These are phyloP conservation scores for Tipula unca DNA, from an alignment of 2,888 invertebrate species.

Conservation along the genomic window DNA sequence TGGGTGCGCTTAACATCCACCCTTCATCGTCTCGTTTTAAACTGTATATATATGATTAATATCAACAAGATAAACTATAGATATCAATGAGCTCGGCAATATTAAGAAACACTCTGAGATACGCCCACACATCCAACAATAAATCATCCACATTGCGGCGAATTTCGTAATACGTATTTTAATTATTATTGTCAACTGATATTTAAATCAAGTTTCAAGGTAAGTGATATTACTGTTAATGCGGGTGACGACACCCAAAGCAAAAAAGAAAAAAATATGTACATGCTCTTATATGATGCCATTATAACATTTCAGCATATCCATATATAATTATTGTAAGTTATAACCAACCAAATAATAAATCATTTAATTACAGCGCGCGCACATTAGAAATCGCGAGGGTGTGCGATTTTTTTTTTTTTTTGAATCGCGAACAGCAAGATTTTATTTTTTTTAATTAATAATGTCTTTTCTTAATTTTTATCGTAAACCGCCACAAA, in stretches of 20 bases:
- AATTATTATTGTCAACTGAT: neutral
- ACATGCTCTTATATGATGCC: neutral
- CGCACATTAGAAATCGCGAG: neutral
- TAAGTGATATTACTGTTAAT: neutral
- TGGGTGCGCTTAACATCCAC: no score
- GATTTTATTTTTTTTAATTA: neutral
- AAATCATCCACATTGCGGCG: neutral
- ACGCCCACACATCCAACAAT: neutral
- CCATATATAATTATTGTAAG: neutral
- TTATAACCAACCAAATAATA: neutral
- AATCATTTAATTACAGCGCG: neutral
- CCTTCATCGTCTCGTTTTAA: no score
- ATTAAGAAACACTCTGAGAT: no score
- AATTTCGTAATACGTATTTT: neutral
- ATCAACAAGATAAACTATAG: no score
- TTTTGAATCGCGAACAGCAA: neutral
- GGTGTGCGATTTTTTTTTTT: neutral
- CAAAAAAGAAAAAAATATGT: neutral
- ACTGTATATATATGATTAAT: no score
- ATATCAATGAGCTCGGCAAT: no score
- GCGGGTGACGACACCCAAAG: neutral
- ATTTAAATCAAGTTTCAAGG: neutral
- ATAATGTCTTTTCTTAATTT: neutral
- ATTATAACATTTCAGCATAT: neutral
- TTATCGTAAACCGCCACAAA: neutral